Evolutionary conservation across 2,888 invertebrate species (phyloP), one percentile per base, ranked within the genome.

Genomic region (Netelia melanura): DNA sequence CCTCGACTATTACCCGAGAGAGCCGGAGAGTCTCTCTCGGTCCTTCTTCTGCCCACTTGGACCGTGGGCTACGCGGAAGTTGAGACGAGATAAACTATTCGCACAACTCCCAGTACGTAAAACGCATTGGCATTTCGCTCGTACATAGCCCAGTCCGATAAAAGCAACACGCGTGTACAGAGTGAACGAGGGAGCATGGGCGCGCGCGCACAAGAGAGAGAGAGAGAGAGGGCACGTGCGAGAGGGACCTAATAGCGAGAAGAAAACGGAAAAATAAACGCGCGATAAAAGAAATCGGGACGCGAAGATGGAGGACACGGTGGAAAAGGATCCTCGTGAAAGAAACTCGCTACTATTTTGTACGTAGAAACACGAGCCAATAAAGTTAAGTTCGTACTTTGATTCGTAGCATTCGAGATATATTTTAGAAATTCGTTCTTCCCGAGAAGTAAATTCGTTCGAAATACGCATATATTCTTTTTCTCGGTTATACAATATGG

Each of bases 71-170:
- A 84, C 82, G 65, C 80, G 87, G 82, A 84, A 86, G 84, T 86
- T 72, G 61, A 70, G 23, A 75, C 58, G 82, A 84, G 85, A 85
- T 85, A 85, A 85, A 85, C 68, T 79, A 85, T 85, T 85, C 56
- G 80, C 62, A 3, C 62, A 62, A 58, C 17, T 14, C 43, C 25
- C 64, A 81, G 80, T 80, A 64, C 67, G 52, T 44, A 43, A 81
- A 70, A 44, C 64, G 17, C 76, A 21, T 30, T 72, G 81, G 72
- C 74, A 79, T 80, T 79, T 76, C 14, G 23, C 64, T 11, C 17
- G 8, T 58, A 56, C 56, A 1, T 25, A 70, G 56, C 54, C 52
- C n/a, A 25, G 61, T 76, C 11, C 78, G 77, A 81, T 30, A 30
- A 85, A 80, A 77, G 77, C 61, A 25, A 43, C 21, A 17, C 56